Base-by-base conservation (phyloP, 1,140 invertebrate genomes). In the Drosophila truncata region DNA sequence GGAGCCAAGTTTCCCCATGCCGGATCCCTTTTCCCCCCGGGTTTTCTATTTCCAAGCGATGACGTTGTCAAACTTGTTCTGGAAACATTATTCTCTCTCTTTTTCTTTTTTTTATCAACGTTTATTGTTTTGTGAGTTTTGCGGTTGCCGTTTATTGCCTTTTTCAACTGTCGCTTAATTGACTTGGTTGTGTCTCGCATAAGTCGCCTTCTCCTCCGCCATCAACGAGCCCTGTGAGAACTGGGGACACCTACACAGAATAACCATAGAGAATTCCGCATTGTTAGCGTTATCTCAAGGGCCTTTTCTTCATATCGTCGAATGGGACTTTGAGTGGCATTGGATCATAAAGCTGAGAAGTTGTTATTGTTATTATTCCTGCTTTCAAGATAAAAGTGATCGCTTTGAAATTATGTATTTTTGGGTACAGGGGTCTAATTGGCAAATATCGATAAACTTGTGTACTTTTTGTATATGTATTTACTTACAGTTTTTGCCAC, bases 81-180 rank as follows among this genome's bases (percentile, higher is more conserved):
- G n/a, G 20, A 20, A 29, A 54, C 50, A 62, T 58, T 75, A 37
- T 55, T 55, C 52, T 37, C 9, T 52, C 7, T 41, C 63, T 46
- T 44, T 58, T 52, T 57, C 63, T 74, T 52, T 62, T 78, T 79
- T 87, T 88, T 90, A 90, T 88, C 85, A 88, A 66, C 77, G 46
- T 90, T 88, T 88, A 90, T 88, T 88, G 85, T 88, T 88, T 84
- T 88, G 84, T 88, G 82, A 81, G 60, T 75, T 62, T 87, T 82
- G 63, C 63, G 65, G 63, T 82, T 58, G 67, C 81, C 85, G 75
- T 86, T 78, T 86, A 82, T 80, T 86, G 75, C 61, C 79, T 61
- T 74, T 62, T 80, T 80, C 77, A 87, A 87, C 85, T 87, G 83
- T 80, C 84, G 80, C 78, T 88, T 88, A 88, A 88, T 88, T 88